A percentile compares a stretch with the other conserved stretches of the same genome.
Conservation (phyloP, 2,797 vertebrate genomes). For the Streptopelia turtur region DNA sequence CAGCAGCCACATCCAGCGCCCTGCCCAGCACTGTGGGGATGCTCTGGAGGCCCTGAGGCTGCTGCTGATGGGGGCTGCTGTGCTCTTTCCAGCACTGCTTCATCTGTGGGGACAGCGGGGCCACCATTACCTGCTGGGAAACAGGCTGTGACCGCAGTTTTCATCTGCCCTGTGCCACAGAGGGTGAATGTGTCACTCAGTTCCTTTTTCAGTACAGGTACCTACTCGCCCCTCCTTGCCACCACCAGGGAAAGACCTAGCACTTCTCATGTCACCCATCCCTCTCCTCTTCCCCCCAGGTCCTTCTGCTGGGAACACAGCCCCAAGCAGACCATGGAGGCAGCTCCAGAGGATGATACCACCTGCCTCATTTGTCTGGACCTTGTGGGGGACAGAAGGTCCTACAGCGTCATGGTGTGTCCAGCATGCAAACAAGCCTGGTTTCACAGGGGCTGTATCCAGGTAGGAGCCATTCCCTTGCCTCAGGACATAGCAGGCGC, state of each 20-base stretch:
- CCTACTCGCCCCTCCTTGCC: background rate
- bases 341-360: rapidly evolving
- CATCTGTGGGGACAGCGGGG: background rate
- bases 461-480: background rate
- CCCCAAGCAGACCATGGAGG: background rate
- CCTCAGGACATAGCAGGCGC: too few relatives aligned
- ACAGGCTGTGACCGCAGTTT: background rate
- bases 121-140: background rate
- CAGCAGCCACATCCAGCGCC: background rate
- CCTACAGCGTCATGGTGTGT: background rate
- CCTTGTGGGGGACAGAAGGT: rapidly evolving
- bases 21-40: background rate
- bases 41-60: too few relatives aligned
- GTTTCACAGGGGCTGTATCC: background rate
- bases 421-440: rapidly evolving
- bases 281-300: background rate
- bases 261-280: background rate
- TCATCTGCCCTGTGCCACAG: background rate
- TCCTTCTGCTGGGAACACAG: background rate
- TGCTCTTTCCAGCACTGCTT: background rate
- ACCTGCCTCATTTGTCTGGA: background rate
- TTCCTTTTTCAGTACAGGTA: background rate
- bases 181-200: background rate
- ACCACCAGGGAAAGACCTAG: background rate
- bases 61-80: background rate